Conservation (phyloP, 1,140 invertebrate species). For the Drosophila insularis region DNA sequence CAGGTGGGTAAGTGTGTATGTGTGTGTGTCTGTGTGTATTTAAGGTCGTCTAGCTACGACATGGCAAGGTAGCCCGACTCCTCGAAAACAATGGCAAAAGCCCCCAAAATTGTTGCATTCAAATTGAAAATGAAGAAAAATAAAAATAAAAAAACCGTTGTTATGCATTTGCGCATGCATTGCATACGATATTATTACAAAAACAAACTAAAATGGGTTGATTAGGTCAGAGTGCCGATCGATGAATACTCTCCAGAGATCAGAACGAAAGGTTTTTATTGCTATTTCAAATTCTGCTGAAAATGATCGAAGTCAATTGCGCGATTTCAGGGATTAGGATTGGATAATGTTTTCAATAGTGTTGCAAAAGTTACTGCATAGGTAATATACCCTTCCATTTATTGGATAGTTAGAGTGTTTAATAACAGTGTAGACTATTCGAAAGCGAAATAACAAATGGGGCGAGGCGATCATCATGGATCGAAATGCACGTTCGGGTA, state of each 20-base stretch:
- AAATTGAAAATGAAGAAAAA: constrained; percentile 59
- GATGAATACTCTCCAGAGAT: background rate
- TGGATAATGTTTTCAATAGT: background rate
- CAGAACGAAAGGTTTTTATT: too few species aligned
- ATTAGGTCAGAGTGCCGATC: background rate
- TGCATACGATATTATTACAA: constrained; percentile 64
- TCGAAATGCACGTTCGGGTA: constrained; percentile 60
- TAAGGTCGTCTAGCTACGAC: constrained; percentile 49
- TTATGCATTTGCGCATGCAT: constrained; percentile 78
- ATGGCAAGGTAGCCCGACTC: background rate
- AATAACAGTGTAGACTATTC: constrained; percentile 43
- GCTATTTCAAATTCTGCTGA: too few species aligned
- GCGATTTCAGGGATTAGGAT: background rate
- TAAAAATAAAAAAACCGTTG: constrained; percentile 67
- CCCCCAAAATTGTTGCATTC: constrained; percentile 35
- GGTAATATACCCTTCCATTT: background rate
- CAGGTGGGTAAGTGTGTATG: too few species aligned
- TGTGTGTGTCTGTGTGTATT: too few species aligned
- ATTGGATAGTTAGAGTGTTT: background rate
- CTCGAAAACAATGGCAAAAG: constrained; percentile 7
- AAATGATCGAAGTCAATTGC: too few species aligned
- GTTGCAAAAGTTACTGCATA: background rate
- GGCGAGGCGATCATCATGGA: constrained; percentile 49
- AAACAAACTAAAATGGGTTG: constrained; percentile 27
- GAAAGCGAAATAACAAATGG: constrained; percentile 67